Base-by-base conservation (phyloP, 53 echinoderm and acorn worm genomes). In the Apostichopus leukothele region DNA sequence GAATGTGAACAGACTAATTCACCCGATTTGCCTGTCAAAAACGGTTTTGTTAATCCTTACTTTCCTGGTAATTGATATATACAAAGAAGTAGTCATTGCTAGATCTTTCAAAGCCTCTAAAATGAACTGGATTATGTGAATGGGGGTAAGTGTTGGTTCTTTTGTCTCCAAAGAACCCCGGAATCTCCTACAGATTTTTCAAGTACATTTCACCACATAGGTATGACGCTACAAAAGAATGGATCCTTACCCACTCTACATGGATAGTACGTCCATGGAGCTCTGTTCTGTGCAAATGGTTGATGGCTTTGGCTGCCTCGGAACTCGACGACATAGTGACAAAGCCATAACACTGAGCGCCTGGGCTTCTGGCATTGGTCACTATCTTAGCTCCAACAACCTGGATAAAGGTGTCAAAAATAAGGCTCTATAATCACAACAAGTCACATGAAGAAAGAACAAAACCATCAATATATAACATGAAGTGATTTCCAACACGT, bases 351-450 rank as follows among this genome's bases (percentile, higher is more conserved):
- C 99, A 99, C 74, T 91, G 90, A 52, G 99, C 94, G 52, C 99
- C 96, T 9, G 99, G 99, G 51, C 99, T 96, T 57, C 93, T 92
- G 14, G 99, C 99, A 88, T 94, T 99, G 90, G 99, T 99, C 73
- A 99, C 99, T 0, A 99, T 94, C 90, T 99, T 99, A 67, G 99
- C 99, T 54, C 99, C 99, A 76, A 96, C 94, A 68, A 99, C 99
- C 99, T 99, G 86, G 23, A 51, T 52, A 16, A 20, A 75, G 10
- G 57, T 10, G 10, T 5, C 7, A 57, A 57, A 1, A 57, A 57
- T 57, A 57, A 57, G 57, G 57, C 10, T 57, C 10, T 57, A 39
- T 39, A 39, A 39, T 39, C 39, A 39, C 39, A 39, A 39, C 39
- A 39, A 39, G 39, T 39, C 39, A 39, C 39, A 39, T 3, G 39